Percentiles rank a stretch among this genome's conserved stretches.
These are phyloP conservation scores for Heliconius ethilla DNA, from an alignment of 2,888 invertebrate genomes.

Conservation along the genomic window DNA sequence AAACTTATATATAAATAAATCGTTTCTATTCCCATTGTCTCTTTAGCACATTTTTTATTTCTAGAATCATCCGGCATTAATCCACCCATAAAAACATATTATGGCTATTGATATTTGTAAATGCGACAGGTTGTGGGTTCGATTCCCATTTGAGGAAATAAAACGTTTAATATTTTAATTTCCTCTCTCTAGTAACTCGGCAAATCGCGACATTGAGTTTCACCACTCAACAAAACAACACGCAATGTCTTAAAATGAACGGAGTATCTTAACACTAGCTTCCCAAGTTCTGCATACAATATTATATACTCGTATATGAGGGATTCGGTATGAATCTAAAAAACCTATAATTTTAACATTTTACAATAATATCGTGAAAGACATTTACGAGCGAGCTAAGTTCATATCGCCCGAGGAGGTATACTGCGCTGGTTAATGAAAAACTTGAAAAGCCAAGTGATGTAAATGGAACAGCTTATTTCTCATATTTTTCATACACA, in stretches of 20 bases:
- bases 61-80: too few species aligned
- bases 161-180: too few species aligned
- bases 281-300: background rate
- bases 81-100: too few species aligned
- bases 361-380: constrained; percentile 7
- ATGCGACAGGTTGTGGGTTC: background rate
- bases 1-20: too few species aligned
- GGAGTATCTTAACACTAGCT: background rate
- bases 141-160: too few species aligned
- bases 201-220: too few species aligned
- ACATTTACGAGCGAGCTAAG: constrained; percentile 12
- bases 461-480: constrained; percentile 17
- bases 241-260: background rate
- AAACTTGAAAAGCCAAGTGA: constrained; percentile 26
- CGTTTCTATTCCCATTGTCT: too few species aligned
- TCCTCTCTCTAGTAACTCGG: too few species aligned
- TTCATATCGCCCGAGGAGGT: constrained; percentile 20
- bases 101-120: background rate
- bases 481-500: constrained; percentile 1
- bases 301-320: background rate
- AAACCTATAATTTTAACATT: background rate
- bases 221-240: too few species aligned
- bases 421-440: constrained; percentile 30
- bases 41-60: too few species aligned
- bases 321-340: background rate